Percentiles rank a stretch among this genome's conserved stretches.
Evolutionary conservation across 2,797 vertebrate species (phyloP).

Genomic region (Sternotherus odoratus): DNA sequence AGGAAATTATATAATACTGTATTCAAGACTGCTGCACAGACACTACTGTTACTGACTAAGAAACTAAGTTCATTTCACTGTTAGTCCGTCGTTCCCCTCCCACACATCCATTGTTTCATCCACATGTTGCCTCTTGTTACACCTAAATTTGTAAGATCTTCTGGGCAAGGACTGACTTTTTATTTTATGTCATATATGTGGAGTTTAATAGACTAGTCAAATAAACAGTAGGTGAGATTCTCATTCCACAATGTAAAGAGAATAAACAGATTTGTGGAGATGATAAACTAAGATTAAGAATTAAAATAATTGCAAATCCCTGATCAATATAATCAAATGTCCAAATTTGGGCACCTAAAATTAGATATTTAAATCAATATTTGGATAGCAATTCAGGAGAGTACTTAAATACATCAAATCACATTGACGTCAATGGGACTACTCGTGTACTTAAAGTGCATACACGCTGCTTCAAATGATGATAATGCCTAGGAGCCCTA

Average conservation of each 20-base stretch:
- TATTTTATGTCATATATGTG: not conserved
- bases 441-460: not conserved
- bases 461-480: not conserved
- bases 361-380: not conserved
- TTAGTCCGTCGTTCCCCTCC: not conserved
- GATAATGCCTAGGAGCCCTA: not conserved
- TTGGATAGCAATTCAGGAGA: not conserved
- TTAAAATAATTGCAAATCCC: not conserved
- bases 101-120: not conserved
- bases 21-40: not conserved
- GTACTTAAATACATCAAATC: not conserved
- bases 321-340: not conserved
- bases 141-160: not conserved
- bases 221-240: not conserved
- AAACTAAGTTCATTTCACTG: not conserved
- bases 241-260: not conserved
- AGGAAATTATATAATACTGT: not conserved
- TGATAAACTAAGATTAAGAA: not conserved
- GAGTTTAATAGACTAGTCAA: not conserved
- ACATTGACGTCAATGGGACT: not conserved
- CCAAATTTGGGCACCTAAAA: not conserved
- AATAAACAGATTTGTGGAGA: not conserved
- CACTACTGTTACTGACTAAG: not conserved
- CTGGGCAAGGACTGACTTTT: not conserved
- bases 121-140: not conserved